Evolutionary conservation across 2,797 vertebrate species (phyloP).

Genomic region (Anas acuta): DNA sequence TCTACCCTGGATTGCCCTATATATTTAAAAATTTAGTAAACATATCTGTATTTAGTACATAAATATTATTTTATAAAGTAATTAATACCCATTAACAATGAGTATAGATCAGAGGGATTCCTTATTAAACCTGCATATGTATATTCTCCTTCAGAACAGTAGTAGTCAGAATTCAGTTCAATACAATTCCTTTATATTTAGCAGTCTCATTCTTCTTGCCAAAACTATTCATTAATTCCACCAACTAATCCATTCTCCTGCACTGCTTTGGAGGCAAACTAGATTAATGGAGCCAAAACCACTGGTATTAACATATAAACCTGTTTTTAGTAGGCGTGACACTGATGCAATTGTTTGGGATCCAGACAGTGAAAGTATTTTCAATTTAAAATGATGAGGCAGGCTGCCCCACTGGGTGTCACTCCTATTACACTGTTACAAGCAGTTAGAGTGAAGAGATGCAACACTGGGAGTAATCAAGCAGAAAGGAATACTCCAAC

Average conservation of each 20-base stretch:
- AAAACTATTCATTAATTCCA: background rate
- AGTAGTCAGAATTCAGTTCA: background rate
- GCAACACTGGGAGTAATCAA: background rate
- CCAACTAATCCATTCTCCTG: background rate
- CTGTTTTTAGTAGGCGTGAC: background rate
- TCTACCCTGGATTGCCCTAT: background rate
- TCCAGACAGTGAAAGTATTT: background rate
- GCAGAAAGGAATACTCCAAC: background rate
- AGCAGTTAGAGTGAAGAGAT: background rate
- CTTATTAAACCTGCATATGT: background rate
- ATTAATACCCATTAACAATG: background rate
- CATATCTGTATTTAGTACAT: background rate
- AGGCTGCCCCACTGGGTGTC: constrained; percentile 19
- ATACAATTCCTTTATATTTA: background rate
- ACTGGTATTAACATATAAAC: background rate
- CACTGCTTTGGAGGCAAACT: background rate
- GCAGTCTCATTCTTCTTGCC: background rate
- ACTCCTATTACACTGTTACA: background rate
- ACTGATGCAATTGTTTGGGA: background rate
- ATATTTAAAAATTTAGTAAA: background rate
- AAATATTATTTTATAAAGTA: background rate
- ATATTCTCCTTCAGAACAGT: background rate
- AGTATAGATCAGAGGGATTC: background rate
- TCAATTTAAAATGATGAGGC: background rate
- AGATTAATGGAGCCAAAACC: background rate